Base-by-base conservation (phyloP, 2,113 vertebrate species). In the Heptranchias perlo region DNA sequence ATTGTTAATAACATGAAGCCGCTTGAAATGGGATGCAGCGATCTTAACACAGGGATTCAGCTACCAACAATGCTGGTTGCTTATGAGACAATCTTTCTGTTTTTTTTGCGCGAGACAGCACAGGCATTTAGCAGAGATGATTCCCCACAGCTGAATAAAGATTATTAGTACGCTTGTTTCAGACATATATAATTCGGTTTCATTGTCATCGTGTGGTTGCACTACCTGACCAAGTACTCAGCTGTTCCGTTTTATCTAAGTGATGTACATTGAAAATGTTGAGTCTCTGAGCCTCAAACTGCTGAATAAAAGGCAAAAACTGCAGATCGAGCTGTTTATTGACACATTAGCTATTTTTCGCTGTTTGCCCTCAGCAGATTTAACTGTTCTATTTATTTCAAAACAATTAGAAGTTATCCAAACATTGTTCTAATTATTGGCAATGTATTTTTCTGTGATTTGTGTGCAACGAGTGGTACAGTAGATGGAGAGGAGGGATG, bases 81-180 rank as follows among this genome's bases (percentile, higher is more conserved):
- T 62, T 39, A 61, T 62, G 89, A 92, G 35, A 61, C 89, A 62
- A 61, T 21, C 89, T 91, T 91, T 93, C 39, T 64, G 58, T 93
- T 64, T 93, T 13, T 1, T 23, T 39, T 93, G 35, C n/a, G 4
- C 6, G 7, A 62, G 23, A 62, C 58, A 64, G n/a, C 58, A 39
- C 58, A 64, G 18, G 58, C 89, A 93, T 61, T 93, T 64, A 64
- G 64, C n/a, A 93, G 89, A 93, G 23, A 93, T 39, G 16, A 93
- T 62, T 93, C 58, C 89, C 89, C 18, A 93, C 89, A 93, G 58
- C 18, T 39, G 89, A 93, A 93, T 64, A 62, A 93, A 44, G 89
- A 39, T 93, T 93, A 62, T 64, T 93, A 64, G 58, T 52, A 13
- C 6, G 31, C 58, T 93, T 93, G 58, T 93, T 62, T 62, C 58